A percentile compares a stretch with the other conserved stretches of the same genome.
Evolutionary conservation across 2,113 vertebrate genomes (phyloP).

Genomic region (Saimiri boliviensis): DNA sequence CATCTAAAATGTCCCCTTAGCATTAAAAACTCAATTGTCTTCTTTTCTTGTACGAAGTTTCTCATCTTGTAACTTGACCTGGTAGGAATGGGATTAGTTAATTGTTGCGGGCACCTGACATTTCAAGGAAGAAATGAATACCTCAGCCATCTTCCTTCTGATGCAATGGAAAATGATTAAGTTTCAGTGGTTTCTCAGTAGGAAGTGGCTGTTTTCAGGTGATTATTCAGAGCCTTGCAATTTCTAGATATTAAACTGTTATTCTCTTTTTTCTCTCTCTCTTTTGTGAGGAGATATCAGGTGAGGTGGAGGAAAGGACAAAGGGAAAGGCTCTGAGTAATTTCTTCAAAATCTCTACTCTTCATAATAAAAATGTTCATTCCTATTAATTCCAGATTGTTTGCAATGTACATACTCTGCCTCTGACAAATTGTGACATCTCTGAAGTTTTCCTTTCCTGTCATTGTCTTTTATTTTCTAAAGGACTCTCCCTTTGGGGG

Average conservation of each 20-base stretch:
- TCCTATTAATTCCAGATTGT: conserved; percentile 39
- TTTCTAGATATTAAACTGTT: conserved; percentile 33
- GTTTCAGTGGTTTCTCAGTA: conserved; percentile 7
- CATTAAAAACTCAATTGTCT: background rate
- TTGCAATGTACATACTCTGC: background rate
- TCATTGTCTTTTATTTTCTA: background rate
- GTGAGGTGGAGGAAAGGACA: background rate
- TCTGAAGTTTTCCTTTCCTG: background rate
- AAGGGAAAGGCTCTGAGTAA: conserved; percentile 8
- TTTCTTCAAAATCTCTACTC: background rate
- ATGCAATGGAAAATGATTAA: background rate
- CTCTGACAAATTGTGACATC: background rate
- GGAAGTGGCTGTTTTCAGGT: background rate
- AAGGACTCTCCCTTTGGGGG: background rate
- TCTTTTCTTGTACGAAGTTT: background rate
- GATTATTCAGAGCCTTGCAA: conserved; percentile 24
- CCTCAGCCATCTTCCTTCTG: background rate
- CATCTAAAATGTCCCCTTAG: background rate
- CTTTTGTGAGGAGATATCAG: background rate
- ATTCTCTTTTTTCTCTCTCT: conserved; percentile 26
- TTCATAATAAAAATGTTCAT: conserved; percentile 9
- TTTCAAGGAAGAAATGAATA: conserved; percentile 11
- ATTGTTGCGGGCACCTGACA: conserved; percentile 38
- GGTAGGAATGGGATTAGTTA: conserved; percentile 16
- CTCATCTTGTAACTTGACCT: background rate